phyloP scores from a whole-genome alignment of 2,113 vertebrate species.

The Phalacrocorax aristotelis region DNA sequence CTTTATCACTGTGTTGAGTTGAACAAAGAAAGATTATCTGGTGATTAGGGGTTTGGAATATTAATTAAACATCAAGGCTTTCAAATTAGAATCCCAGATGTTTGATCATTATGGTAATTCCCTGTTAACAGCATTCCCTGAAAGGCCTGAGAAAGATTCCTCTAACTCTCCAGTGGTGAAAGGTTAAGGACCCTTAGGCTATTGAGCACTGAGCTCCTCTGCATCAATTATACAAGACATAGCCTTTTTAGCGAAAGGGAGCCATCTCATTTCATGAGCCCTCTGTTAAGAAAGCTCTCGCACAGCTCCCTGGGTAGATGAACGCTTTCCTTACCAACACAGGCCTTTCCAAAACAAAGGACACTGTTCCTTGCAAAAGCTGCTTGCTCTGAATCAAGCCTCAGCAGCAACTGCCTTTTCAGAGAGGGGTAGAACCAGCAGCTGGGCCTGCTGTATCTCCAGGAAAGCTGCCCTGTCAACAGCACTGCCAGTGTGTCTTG shows the following conservation, averaged over 20 bases:
- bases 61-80: slow-evolving; percentile 59
- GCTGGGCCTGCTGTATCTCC: not conserved
- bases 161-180: slow-evolving; percentile 31
- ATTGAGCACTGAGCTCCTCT: not conserved
- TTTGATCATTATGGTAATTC: slow-evolving; percentile 57
- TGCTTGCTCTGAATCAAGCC: not conserved
- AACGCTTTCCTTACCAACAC: not conserved
- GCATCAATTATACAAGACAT: slow-evolving; percentile 31
- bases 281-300: not conserved
- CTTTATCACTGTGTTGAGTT: slow-evolving; percentile 1
- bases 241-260: slow-evolving; percentile 21
- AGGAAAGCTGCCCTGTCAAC: not conserved
- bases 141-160: slow-evolving; percentile 10
- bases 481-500: not conserved
- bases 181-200: slow-evolving; percentile 38
- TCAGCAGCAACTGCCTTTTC: not conserved
- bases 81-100: slow-evolving; percentile 44
- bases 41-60: slow-evolving; percentile 28
- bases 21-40: slow-evolving; percentile 21
- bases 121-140: slow-evolving; percentile 16
- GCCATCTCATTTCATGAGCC: not conserved
- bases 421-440: not conserved
- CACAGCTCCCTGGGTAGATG: not conserved
- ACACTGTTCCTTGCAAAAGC: not conserved
- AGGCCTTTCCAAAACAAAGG: not conserved